Evolutionary conservation across 2,888 invertebrate species (phyloP), one percentile per base, ranked within the genome.

Genomic region (Galeruca laticollis): DNA sequence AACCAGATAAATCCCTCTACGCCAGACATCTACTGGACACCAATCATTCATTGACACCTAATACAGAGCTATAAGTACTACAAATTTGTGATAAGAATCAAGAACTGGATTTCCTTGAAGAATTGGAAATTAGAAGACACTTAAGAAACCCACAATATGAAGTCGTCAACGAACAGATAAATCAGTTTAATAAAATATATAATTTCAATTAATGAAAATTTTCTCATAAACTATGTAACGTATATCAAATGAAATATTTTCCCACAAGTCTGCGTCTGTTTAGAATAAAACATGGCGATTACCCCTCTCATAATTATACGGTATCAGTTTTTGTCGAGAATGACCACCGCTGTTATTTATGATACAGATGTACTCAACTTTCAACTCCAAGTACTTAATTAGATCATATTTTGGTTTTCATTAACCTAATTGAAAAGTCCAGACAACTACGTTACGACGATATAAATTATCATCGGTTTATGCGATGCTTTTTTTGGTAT

Each of bases 351-450:
- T 60, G 75, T 78, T 76, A 78, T 79, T 78, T 78, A 79, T 74
- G 74, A 75, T 62, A 51, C 65, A 68, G 65, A 69, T 67, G 69
- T 63, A 69, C 73, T 66, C 70, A 60, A 63, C 67, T 72, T 70
- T 68, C 73, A 73, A 68, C 75, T 76, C 70, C 65, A 72, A 71
- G 69, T 70, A 62, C 70, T 76, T 78, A 79, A 78, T 79, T 79
- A 75, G 79, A 78, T 78, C 78, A 78, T 75, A 73, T 76, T 57
- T 77, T 78, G 77, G 76, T 74, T 79, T 79, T 79, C 78, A 79
- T 79, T 78, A 77, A 65, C 73, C 73, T 79, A 79, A 79, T 77
- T 78, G 79, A 76, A 78, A 78, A 78, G 76, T 79, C 78, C 75
- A 77, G 75, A 77, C 74, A 73, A 76, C 74, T 67, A 71, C 54